Base-by-base conservation (phyloP, 1,140 invertebrate genomes). In the Trichonephila inaurata region DNA sequence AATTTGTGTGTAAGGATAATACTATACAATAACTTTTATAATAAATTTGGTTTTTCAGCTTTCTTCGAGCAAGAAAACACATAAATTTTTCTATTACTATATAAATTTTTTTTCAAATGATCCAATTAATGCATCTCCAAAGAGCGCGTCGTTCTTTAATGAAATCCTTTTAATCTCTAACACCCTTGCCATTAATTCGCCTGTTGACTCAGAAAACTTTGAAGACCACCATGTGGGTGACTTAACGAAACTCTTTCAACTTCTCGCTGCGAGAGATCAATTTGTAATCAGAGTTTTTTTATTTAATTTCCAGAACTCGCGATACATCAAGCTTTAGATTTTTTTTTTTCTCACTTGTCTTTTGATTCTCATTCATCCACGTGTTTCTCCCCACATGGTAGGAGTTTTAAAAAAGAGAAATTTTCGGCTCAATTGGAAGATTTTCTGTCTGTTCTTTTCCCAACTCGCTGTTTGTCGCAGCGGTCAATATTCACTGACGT, bases 401-500 rank as follows among this genome's bases (percentile, higher is more conserved):
- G 61, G 60, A 87, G 60, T 87, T 87, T 87, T 14, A 61, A 60
- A 61, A 87, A 86, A 61, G 58, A 85, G 82, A 58, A 77, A 77
- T 33, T 77, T 77, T 28, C 69, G 28, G 2, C 28, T 87, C 28
- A 69, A 69, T 69, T 69, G 33, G 64, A 89, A 64, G 19, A 40
- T 44, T 51, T 51, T 69, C 40, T 72, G 64, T 69, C 87, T 72
- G 87, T 72, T 66, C 87, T 89, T 89, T 89, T 89, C 64, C 62
- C 16, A 61, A 61, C 61, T 64, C 10, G 24, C 69, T 89, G 87
- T 89, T 89, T 89, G 87, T 89, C 87, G 87, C 89, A 81, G 69
- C 89, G 89, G 89, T 91, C 89, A 91, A 91, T 91, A 91, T 91
- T 91, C 77, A 21, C 89, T 91, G 89, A 91, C 89, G 89, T 91